Base-by-base conservation (phyloP, 92 coral and sea anemone species). In the Heteractis magnifica region DNA sequence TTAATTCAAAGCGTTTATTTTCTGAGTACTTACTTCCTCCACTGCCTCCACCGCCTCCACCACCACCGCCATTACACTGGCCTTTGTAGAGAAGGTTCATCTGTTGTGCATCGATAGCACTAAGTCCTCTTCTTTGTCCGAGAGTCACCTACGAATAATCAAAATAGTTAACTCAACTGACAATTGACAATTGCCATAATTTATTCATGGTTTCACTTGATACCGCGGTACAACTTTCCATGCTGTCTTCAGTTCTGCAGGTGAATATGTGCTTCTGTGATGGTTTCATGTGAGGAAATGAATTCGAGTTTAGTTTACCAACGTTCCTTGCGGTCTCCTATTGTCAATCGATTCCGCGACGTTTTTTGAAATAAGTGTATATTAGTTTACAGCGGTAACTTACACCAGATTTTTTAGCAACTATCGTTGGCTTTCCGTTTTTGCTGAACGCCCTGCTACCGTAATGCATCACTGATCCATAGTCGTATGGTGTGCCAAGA, bases 401-500 rank as follows among this genome's bases (percentile, higher is more conserved):
- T 78, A 92, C 95, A 79, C 95, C 95, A 8, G 95, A 79, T 68
- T 80, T 74, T 79, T 85, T 90, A 18, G 93, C 74, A 2, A 92
- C 92, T 44, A 92, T 92, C 0, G 95, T 92, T 4, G 92, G 95
- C 79, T 4, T 62, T 70, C 93, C 88, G 79, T 92, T 92, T 87
- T 90, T 90, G 86, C 88, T 85, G 79, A 92, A 92, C 4, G 95
- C 90, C 62, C 72, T 78, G 21, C 77, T 14, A 52, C 90, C 88
- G 83, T 92, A 92, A 74, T 92, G 95, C 95, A 92, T 92, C 56
- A 92, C 88, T 44, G 93, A 90, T 16, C 93, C 91, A 73, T 87
- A 90, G 86, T 92, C 95, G 84, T 92, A 92, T 16, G n/a, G 10
- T 6, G 95, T 92, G 6, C 95, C 95, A 14, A 92, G 91, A 4